Conservation (phyloP, 1,140 invertebrate genomes). For the Andricus grossulariae region DNA sequence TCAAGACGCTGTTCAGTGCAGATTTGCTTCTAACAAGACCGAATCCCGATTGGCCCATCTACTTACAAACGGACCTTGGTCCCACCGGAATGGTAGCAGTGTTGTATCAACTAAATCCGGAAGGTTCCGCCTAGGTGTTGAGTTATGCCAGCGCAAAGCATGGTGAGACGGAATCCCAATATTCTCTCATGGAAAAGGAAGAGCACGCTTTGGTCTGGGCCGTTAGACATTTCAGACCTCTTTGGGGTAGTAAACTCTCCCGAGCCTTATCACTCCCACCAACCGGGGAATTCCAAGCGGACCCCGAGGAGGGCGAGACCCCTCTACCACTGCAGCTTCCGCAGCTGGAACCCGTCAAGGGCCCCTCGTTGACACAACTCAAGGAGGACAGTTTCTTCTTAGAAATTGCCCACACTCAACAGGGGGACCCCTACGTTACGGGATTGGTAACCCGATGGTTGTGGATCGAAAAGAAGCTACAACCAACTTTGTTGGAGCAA, state of each 20-base stretch:
- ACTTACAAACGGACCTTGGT: constrained; percentile 41
- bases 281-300: not conserved
- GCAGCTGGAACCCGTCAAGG: not conserved
- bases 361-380: not conserved
- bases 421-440: not conserved
- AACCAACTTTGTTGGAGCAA: too few relatives aligned
- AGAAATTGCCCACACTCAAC: not conserved
- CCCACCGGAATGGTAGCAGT: constrained; percentile 37
- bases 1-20: not conserved
- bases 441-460: too few relatives aligned
- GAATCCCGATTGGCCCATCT: not conserved
- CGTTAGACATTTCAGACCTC: constrained; percentile 46
- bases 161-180: constrained; percentile 7
- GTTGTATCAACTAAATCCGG: constrained; percentile 19
- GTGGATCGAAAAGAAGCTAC: too few relatives aligned
- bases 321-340: not conserved
- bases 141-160: constrained; percentile 42
- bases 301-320: not conserved
- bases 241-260: not conserved
- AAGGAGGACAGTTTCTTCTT: not conserved
- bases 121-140: not conserved
- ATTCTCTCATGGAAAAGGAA: constrained; percentile 33
- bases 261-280: not conserved
- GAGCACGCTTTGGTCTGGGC: constrained; percentile 51
- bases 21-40: constrained; percentile 31